Conservation (phyloP, 2,113 vertebrate genomes). For the Nyctibius bracteatus region DNA sequence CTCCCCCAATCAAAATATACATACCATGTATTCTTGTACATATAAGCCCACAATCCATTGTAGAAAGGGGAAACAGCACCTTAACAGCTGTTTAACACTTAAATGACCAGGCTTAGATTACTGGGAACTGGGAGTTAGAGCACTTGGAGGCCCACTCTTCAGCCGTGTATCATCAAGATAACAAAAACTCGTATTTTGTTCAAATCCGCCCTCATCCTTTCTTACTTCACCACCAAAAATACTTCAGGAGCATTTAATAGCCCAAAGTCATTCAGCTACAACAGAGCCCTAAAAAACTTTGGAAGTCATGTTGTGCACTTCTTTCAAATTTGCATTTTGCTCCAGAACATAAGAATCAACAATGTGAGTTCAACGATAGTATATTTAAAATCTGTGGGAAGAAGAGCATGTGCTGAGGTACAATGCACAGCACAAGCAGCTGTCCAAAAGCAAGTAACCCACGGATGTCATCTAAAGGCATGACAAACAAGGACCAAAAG, state of each 20-base stretch:
- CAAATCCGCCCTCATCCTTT: neutral
- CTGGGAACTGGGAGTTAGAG: neutral
- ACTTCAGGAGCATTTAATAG: neutral
- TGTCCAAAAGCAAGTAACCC: neutral
- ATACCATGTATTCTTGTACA: neutral
- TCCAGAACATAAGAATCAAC: neutral
- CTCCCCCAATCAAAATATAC: neutral
- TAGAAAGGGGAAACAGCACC: neutral
- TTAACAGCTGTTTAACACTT: neutral
- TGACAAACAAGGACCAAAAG: neutral
- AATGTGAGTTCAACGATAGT: fast-evolving
- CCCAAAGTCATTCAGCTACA: neutral
- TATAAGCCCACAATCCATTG: neutral
- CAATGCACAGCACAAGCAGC: neutral
- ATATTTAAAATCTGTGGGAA: neutral
- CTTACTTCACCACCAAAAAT: neutral
- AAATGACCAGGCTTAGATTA: neutral
- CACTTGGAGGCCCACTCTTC: neutral
- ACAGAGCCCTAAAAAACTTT: neutral
- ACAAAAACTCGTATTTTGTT: neutral
- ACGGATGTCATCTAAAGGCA: neutral
- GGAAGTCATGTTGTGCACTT: neutral
- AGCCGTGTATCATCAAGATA: neutral
- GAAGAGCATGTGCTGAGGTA: neutral
- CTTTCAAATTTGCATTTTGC: neutral